Evolutionary conservation across 1,140 invertebrate genomes (phyloP).

Genomic region (Zaprionus lachaisei): DNA sequence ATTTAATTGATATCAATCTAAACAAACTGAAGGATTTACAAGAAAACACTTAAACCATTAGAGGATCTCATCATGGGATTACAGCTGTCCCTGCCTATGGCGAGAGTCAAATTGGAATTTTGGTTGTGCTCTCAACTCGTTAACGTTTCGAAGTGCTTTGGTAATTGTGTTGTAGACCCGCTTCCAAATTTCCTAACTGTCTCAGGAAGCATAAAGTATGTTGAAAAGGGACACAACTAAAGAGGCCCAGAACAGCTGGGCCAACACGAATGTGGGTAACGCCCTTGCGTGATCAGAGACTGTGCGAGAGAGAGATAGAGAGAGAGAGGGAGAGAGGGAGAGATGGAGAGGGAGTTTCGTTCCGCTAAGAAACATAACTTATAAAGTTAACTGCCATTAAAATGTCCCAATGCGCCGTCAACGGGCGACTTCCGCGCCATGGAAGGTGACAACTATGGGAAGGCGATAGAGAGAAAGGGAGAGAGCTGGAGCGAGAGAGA

Average conservation of each 20-base stretch:
- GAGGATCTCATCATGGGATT: slow-evolving; percentile 27
- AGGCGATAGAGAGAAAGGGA: slow-evolving; percentile 11
- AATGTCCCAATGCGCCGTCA: slow-evolving; percentile 62
- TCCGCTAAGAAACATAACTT: slow-evolving; percentile 63
- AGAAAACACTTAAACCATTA: slow-evolving; percentile 26
- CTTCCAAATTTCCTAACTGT: slow-evolving; percentile 37
- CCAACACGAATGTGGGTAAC: slow-evolving; percentile 10
- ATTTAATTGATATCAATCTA: slow-evolving; percentile 55
- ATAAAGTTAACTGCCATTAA: slow-evolving; percentile 76
- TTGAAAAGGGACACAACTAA: slow-evolving; percentile 59
- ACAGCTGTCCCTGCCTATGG: slow-evolving; percentile 43
- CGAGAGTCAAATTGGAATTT: slow-evolving; percentile 6
- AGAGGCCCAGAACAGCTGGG: slow-evolving; percentile 58
- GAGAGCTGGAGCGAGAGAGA: neutral
- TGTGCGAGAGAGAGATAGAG: slow-evolving; percentile 8
- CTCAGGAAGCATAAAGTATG: slow-evolving; percentile 62
- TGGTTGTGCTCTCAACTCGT: slow-evolving; percentile 30
- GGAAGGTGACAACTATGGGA: slow-evolving; percentile 68
- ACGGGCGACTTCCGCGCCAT: slow-evolving; percentile 67
- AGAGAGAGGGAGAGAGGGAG: slow-evolving; percentile 3
- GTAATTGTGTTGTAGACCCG: slow-evolving; percentile 44
- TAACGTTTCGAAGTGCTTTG: slow-evolving; percentile 27
- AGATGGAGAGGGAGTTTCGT: slow-evolving; percentile 7
- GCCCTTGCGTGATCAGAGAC: slow-evolving; percentile 38
- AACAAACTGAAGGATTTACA: slow-evolving; percentile 29